A percentile compares a stretch with the other conserved stretches of the same genome.
Evolutionary conservation across 2,797 vertebrate species (phyloP).

Genomic region (Urophycis tenuis): DNA sequence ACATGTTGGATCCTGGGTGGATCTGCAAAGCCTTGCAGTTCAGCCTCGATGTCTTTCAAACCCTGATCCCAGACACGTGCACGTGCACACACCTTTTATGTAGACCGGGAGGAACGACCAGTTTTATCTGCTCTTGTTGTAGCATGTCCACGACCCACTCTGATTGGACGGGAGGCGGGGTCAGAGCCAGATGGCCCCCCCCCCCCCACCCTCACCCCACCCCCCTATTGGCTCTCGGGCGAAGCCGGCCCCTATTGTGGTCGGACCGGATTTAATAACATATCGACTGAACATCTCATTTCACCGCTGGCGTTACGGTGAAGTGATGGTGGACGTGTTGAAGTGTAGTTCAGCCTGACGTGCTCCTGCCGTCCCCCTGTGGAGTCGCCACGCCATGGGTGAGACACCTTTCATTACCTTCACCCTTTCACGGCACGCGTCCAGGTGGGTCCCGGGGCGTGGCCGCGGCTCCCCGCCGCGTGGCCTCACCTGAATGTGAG

Average conservation of each 20-base stretch:
- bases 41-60: too few species aligned
- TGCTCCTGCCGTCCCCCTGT: neutral
- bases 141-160: neutral
- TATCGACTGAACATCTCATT: neutral
- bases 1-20: too few species aligned
- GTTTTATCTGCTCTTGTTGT: neutral
- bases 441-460: too few species aligned
- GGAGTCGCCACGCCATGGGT: neutral
- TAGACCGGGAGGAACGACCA: neutral
- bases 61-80: too few species aligned
- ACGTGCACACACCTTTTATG: neutral
- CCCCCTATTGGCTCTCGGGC: neutral
- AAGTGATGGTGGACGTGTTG: neutral
- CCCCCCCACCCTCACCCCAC: neutral
- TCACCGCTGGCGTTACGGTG: neutral
- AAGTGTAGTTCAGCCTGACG: neutral
- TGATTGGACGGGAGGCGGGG: neutral
- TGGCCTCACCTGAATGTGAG: too few species aligned
- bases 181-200: neutral
- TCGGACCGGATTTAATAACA: neutral
- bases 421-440: neutral
- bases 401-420: neutral
- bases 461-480: too few species aligned
- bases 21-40: too few species aligned
- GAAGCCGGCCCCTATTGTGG: neutral